Percentiles rank a stretch among this genome's conserved stretches.
Conservation (phyloP, 2,797 vertebrate genomes). For the Pangasius sanitwongsei region DNA sequence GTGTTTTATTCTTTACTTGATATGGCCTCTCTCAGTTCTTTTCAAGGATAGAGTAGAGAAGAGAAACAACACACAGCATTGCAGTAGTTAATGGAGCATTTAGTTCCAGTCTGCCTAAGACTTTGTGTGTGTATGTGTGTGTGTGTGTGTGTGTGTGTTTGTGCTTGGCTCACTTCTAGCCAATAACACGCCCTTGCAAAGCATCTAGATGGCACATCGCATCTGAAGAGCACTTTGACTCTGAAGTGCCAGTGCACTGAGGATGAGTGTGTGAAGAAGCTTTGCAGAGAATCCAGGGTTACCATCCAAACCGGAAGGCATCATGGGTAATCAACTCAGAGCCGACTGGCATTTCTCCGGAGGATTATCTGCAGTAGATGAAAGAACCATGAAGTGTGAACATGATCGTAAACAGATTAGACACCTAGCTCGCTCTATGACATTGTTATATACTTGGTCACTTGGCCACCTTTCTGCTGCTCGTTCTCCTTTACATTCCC, state of each 20-base stretch:
- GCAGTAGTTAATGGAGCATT: constrained; percentile 56
- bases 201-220: constrained; percentile 12
- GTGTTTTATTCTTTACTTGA: background rate
- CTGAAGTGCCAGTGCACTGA: background rate
- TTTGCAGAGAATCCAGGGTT: background rate
- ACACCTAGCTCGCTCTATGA: background rate
- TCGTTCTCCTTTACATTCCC: background rate
- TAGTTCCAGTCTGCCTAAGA: constrained; percentile 54
- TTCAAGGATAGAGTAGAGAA: background rate
- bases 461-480: background rate
- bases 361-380: background rate
- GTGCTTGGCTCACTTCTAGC: constrained; percentile 1
- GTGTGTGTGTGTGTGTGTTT: constrained; percentile 16
- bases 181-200: background rate
- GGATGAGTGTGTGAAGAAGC: constrained; percentile 29
- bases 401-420: constrained; percentile 6
- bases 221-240: constrained; percentile 33
- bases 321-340: constrained; percentile 37
- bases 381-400: constrained; percentile 9
- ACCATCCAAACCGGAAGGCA: constrained; percentile 27
- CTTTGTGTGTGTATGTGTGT: constrained; percentile 5
- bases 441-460: background rate
- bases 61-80: constrained; percentile 37
- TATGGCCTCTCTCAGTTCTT: background rate
- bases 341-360: background rate